Evolutionary conservation across 2,888 invertebrate genomes (phyloP), one percentile per base, ranked within the genome.

Genomic region (Cephalotes varians): DNA sequence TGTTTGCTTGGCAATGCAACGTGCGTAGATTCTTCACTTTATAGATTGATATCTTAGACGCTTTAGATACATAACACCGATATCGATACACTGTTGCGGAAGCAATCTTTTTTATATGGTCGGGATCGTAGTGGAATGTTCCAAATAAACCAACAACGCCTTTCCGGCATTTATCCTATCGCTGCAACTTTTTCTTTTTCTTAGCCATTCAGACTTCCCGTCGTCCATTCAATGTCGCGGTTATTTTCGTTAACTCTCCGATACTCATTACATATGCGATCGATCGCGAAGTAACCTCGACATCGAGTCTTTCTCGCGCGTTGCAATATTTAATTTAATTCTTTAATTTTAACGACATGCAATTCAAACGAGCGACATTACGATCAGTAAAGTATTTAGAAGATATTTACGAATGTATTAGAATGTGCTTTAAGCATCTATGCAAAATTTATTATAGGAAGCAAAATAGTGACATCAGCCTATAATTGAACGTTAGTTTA

Each of bases 171-270:
- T 54, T 64, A 37, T 74, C 18, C 6, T 40, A 40, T 51, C n/a
- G 40, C n/a, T 37, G 40, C 18, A 31, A 31, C 31, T 31, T 51
- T 21, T 54, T 15, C n/a, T 54, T 56, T 69, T 40, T 21, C 15
- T 31, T 77, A 18, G 56, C 6, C 44, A 69, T 71, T 77, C 56
- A 77, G 31, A 56, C 18, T 69, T 44, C 18, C 25, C 12, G 31
- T 56, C 10, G 40, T 69, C 34, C 56, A 77, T 77, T 77, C 77
- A 71, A 77, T 77, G 71, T 5, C 77, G 18, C 44, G 44, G 77
- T 71, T 77, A 77, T 77, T 77, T 77, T 71, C 31, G 71, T 71
- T 77, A 44, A 34, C 25, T 56, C 2, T 56, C 44, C 44, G 40
- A 54, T 21, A 18, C 18, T 69, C 69, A 56, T 69, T 69, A 56